A percentile compares a stretch with the other conserved stretches of the same genome.
These are phyloP conservation scores for Amitus sp. DNA, from an alignment of 2,888 invertebrate genomes.

Conservation along the genomic window DNA sequence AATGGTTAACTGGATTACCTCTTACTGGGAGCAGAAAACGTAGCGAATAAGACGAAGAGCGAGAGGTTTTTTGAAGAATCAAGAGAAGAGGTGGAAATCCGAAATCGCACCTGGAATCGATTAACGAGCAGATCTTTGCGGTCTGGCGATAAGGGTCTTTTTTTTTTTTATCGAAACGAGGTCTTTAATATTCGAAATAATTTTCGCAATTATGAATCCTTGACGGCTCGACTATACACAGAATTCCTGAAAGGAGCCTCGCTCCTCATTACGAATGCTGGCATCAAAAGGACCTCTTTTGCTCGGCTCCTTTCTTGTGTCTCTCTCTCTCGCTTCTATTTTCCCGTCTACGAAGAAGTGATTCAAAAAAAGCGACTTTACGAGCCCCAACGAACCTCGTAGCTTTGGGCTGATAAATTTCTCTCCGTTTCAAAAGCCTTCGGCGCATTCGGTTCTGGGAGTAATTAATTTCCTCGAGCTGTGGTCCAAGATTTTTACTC, in stretches of 20 bases:
- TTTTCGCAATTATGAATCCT: slow-evolving; percentile 65
- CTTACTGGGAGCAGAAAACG: neutral
- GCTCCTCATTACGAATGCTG: slow-evolving; percentile 58
- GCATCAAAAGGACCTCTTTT: slow-evolving; percentile 40
- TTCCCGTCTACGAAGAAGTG: slow-evolving; percentile 29
- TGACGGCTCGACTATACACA: slow-evolving; percentile 49
- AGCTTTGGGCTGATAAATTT: slow-evolving; percentile 31
- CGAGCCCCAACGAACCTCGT: slow-evolving; percentile 31
- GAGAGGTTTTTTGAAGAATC: too few relatives aligned
- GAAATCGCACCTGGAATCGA: slow-evolving; percentile 20
- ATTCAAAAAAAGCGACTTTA: slow-evolving; percentile 34
- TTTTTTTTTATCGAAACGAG: slow-evolving; percentile 33
- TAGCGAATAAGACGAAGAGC: neutral
- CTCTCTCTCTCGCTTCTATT: slow-evolving; percentile 33
- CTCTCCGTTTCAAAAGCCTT: slow-evolving; percentile 17
- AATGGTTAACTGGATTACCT: neutral
- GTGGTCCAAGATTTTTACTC: neutral
- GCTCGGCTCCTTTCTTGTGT: slow-evolving; percentile 37
- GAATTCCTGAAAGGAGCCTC: slow-evolving; percentile 60
- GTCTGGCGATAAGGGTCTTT: slow-evolving; percentile 61
- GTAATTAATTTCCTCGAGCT: slow-evolving; percentile 3
- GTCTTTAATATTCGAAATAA: slow-evolving; percentile 60
- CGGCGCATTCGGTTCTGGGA: slow-evolving; percentile 7
- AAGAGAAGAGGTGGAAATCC: too few relatives aligned
- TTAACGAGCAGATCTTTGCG: slow-evolving; percentile 51